These are phyloP conservation scores for Scaptomyza flava DNA, from an alignment of 2,888 invertebrate species.

Conservation along the genomic window DNA sequence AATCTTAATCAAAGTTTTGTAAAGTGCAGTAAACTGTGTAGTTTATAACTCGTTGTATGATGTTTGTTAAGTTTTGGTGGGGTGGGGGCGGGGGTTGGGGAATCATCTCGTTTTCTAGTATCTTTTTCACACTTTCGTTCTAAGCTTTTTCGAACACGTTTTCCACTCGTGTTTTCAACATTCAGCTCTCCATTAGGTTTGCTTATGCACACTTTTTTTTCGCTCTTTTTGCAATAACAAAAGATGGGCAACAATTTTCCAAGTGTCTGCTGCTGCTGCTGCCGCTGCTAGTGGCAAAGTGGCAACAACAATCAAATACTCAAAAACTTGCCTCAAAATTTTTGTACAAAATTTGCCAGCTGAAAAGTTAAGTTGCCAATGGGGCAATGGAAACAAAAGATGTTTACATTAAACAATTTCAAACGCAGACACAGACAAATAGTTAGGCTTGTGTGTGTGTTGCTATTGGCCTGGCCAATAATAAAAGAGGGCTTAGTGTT, in stretches of 20 bases:
- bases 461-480: conserved; percentile 60
- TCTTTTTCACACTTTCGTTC: not conserved
- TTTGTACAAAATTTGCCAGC: conserved; percentile 48
- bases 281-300: conserved; percentile 58
- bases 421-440: conserved; percentile 19
- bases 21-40: conserved; percentile 78
- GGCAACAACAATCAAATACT: conserved; percentile 17
- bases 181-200: conserved; percentile 72
- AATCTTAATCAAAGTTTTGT: conserved; percentile 78
- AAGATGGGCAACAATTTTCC: conserved; percentile 57
- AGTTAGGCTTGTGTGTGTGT: not conserved
- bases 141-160: conserved; percentile 38
- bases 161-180: conserved; percentile 40
- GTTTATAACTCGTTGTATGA: conserved; percentile 49
- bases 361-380: conserved; percentile 52
- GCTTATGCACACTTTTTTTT: conserved; percentile 75
- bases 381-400: not conserved
- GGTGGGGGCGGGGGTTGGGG: not conserved
- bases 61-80: conserved; percentile 9
- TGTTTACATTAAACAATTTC: conserved; percentile 40
- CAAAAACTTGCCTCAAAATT: conserved; percentile 47
- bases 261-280: conserved; percentile 49
- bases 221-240: not conserved
- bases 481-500: conserved; percentile 31
- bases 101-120: not conserved